Conservation (phyloP, 2,797 vertebrate genomes). For the Chloroceryle inda region DNA sequence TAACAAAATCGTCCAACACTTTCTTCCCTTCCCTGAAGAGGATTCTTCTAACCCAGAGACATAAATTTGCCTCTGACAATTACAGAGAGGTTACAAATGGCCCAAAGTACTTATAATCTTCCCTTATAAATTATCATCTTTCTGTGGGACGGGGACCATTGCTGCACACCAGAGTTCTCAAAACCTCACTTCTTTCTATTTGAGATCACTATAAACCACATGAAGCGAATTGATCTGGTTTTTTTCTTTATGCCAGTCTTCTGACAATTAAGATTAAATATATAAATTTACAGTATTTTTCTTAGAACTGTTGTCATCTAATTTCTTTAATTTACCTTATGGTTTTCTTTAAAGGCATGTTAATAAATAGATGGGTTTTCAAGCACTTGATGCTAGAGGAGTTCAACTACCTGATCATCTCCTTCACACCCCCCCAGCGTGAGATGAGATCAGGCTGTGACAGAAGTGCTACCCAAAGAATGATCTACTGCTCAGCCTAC, state of each 20-base stretch:
- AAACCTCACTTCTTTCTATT: neutral
- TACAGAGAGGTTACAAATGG: neutral
- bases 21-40: neutral
- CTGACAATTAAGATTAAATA: neutral
- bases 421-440: neutral
- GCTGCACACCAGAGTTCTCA: neutral
- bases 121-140: neutral
- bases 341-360: neutral
- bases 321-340: neutral
- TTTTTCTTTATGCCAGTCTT: neutral
- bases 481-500: constrained; percentile 12
- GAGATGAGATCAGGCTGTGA: neutral
- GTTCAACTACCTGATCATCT: neutral
- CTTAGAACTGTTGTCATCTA: neutral
- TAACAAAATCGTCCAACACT: neutral
- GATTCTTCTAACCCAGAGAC: neutral
- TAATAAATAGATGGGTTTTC: neutral
- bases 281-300: neutral
- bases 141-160: neutral
- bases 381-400: neutral
- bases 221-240: neutral
- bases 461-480: neutral
- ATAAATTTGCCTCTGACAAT: neutral
- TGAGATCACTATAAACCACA: neutral
- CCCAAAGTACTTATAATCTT: neutral